A percentile compares a stretch with the other conserved stretches of the same genome.
These are phyloP conservation scores for Tineola bisselliella DNA, from an alignment of 2,888 invertebrate species.

Conservation along the genomic window DNA sequence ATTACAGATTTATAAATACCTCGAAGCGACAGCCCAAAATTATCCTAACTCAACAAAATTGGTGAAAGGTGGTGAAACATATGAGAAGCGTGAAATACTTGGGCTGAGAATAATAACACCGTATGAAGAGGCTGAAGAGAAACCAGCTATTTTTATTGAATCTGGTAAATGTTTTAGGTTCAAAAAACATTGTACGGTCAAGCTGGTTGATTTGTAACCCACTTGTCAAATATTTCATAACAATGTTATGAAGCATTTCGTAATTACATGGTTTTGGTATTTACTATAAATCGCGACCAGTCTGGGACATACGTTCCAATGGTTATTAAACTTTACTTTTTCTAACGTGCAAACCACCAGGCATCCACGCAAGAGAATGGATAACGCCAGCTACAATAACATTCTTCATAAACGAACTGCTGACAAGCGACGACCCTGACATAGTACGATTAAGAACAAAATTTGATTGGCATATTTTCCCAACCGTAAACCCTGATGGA, in stretches of 20 bases:
- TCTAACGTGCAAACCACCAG: too few species aligned
- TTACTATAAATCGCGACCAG: too few species aligned
- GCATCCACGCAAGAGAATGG: constrained; percentile 84
- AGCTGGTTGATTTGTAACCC: too few species aligned
- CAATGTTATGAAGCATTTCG: too few species aligned
- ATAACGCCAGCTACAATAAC: constrained; percentile 74
- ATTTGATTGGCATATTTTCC: constrained; percentile 79
- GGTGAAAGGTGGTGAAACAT: constrained; percentile 64
- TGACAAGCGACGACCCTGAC: constrained; percentile 61
- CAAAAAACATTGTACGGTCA: too few species aligned
- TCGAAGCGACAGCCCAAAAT: constrained; percentile 48
- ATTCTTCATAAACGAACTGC: constrained; percentile 70
- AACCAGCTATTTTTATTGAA: constrained; percentile 70
- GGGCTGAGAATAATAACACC: constrained; percentile 63
- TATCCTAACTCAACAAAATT: constrained; percentile 56
- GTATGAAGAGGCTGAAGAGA: constrained; percentile 30
- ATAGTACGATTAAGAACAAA: constrained; percentile 57
- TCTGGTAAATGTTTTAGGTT: constrained; percentile 58
- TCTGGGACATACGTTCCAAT: too few species aligned
- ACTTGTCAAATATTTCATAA: too few species aligned
- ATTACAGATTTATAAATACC: constrained; percentile 60
- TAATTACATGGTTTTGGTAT: too few species aligned
- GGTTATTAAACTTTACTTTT: too few species aligned
- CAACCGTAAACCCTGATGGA: constrained; percentile 82
- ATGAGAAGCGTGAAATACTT: constrained; percentile 68